Evolutionary conservation across 2,888 invertebrate species (phyloP).

Genomic region (Meiosimyza decipiens): DNA sequence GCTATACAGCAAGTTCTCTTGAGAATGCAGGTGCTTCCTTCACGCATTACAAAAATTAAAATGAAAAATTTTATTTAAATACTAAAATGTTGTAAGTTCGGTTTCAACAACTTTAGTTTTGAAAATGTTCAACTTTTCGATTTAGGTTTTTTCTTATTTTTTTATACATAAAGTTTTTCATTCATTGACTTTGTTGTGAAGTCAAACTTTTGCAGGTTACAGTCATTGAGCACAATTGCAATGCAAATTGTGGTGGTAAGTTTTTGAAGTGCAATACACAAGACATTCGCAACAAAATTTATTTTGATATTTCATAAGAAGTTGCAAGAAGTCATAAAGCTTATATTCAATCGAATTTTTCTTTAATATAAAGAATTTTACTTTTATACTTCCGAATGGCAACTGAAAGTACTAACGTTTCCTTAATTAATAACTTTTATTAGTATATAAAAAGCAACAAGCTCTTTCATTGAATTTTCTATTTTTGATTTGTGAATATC

Average conservation of each 20-base stretch:
- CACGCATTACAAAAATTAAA: background rate
- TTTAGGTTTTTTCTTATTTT: background rate
- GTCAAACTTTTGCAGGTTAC: slow-evolving; percentile 1
- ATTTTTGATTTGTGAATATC: too few relatives aligned
- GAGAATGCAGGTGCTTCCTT: too few relatives aligned
- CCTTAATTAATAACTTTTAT: too few relatives aligned
- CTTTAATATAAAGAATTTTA: too few relatives aligned
- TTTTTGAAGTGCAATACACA: slow-evolving; percentile 16
- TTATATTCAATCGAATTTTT: too few relatives aligned
- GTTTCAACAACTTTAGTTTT: slow-evolving; percentile 9
- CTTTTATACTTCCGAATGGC: too few relatives aligned
- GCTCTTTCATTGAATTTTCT: too few relatives aligned
- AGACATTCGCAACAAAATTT: background rate
- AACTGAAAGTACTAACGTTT: too few relatives aligned
- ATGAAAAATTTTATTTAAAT: slow-evolving; percentile 12
- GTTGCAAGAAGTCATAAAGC: too few relatives aligned
- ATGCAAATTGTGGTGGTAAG: slow-evolving; percentile 20
- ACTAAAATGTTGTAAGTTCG: background rate
- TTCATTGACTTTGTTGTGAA: slow-evolving; percentile 5
- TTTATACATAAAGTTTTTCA: background rate
- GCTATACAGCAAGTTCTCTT: too few relatives aligned
- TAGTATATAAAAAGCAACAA: too few relatives aligned
- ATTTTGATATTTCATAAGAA: too few relatives aligned
- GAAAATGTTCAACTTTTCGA: background rate
- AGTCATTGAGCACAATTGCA: slow-evolving; percentile 21